These are phyloP conservation scores for Phorcus lineatus DNA, from an alignment of 2,888 invertebrate genomes.

Conservation along the genomic window DNA sequence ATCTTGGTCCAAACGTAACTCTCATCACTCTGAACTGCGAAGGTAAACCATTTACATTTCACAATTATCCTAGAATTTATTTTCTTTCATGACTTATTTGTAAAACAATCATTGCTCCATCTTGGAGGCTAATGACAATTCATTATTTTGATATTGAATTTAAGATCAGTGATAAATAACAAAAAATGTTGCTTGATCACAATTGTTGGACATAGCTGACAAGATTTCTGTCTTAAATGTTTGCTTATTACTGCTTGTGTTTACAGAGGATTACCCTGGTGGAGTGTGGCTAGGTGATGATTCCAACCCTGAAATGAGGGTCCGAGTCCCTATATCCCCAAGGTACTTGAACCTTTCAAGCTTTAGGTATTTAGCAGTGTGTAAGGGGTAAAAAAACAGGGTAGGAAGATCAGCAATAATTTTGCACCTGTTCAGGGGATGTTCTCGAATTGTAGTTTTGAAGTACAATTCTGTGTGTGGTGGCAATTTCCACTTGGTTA, in stretches of 20 bases:
- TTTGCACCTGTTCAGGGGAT: too few species aligned
- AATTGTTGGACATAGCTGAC: too few species aligned
- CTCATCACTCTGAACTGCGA: constrained; percentile 74
- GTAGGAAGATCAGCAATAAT: too few species aligned
- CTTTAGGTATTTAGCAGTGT: too few species aligned
- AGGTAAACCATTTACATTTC: constrained; percentile 57
- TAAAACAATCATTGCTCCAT: background rate
- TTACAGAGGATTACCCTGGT: constrained; percentile 76
- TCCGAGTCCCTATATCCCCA: constrained; percentile 76
- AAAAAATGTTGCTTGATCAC: too few species aligned
- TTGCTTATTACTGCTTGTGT: background rate
- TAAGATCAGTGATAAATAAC: too few species aligned
- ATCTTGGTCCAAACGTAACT: constrained; percentile 73
- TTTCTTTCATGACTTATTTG: background rate
- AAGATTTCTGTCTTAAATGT: too few species aligned
- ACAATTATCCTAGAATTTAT: background rate
- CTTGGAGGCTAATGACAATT: background rate
- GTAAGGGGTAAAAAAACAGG: too few species aligned
- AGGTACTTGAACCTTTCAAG: constrained; percentile 74
- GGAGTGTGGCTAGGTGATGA: constrained; percentile 79
- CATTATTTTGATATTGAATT: too few species aligned
- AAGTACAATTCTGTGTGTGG: too few species aligned
- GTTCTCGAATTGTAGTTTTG: too few species aligned
- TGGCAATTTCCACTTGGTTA: too few species aligned
- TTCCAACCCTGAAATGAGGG: constrained; percentile 76